Percentiles rank a stretch among this genome's conserved stretches.
phyloP scores from a whole-genome alignment of 2,888 invertebrate genomes.

The Drosophila mettleri region DNA sequence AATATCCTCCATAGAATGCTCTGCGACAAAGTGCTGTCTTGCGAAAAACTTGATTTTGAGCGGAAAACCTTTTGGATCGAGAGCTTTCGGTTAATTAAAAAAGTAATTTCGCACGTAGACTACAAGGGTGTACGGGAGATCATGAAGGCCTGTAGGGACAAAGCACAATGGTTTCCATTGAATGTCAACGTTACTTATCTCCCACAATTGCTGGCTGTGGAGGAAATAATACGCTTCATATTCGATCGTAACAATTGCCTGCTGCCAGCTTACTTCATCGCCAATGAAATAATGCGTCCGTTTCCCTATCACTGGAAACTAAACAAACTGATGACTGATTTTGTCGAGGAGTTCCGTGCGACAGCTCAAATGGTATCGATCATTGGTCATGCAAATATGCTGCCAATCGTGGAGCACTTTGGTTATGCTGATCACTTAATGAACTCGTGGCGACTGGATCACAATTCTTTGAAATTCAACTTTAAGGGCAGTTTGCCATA shows the following conservation, averaged over 20 bases:
- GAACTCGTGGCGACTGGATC: constrained; percentile 97
- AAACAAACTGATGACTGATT: constrained; percentile 93
- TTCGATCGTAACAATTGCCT: constrained; percentile 96
- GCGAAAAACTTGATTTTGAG: constrained; percentile 92
- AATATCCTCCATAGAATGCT: constrained; percentile 87
- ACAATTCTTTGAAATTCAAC: constrained; percentile 89
- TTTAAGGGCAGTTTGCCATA: constrained; percentile 93
- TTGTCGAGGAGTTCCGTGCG: constrained; percentile 96
- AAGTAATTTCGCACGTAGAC: constrained; percentile 95
- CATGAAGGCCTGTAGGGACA: constrained; percentile 96
- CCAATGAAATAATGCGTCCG: constrained; percentile 95
- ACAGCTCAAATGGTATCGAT: constrained; percentile 98
- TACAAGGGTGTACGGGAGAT: constrained; percentile 97
- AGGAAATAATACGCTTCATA: constrained; percentile 93
- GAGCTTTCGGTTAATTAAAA: constrained; percentile 92
- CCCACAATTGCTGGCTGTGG: constrained; percentile 92
- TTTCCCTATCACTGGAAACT: constrained; percentile 94
- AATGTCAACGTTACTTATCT: constrained; percentile 92
- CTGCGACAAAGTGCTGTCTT: constrained; percentile 93
- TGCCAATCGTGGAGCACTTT: constrained; percentile 97
- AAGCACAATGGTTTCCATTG: constrained; percentile 92
- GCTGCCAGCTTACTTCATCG: constrained; percentile 96
- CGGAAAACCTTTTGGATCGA: constrained; percentile 96
- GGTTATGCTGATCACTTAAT: constrained; percentile 95
- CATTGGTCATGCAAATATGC: constrained; percentile 94